Conservation (phyloP, 2,113 vertebrate genomes). For the Mirounga angustirostris region DNA sequence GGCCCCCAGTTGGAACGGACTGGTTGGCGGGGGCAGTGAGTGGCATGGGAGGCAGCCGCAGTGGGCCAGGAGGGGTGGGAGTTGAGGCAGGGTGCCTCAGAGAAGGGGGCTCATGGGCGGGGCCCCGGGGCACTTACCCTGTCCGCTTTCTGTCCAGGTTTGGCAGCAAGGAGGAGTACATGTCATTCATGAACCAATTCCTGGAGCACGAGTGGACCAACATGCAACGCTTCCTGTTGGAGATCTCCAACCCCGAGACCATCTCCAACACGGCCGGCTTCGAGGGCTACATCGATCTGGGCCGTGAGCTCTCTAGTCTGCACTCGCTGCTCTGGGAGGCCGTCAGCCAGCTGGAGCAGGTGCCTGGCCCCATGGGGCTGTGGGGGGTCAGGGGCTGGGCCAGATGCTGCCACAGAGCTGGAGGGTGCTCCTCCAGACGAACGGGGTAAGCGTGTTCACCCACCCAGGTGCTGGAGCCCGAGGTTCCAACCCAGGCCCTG, state of each 20-base stretch:
- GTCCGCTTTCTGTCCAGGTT: constrained; percentile 88
- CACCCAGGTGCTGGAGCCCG: fast-evolving
- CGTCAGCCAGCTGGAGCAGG: constrained; percentile 96
- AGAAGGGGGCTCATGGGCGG: neutral
- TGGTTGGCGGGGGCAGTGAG: no score
- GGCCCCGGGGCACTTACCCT: neutral
- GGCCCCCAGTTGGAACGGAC: neutral
- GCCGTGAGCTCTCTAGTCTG: constrained; percentile 96
- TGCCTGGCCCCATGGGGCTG: constrained; percentile 60
- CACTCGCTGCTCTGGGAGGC: constrained; percentile 97
- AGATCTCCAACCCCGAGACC: constrained; percentile 98
- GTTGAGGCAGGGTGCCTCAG: neutral
- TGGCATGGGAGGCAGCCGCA: neutral
- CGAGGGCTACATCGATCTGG: constrained; percentile 98
- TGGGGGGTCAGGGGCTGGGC: neutral
- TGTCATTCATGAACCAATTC: constrained; percentile 99
- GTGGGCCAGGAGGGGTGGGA: fast-evolving
- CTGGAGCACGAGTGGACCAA: constrained; percentile 98
- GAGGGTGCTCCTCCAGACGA: no score
- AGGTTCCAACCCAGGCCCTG: neutral
- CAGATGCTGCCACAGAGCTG: neutral
- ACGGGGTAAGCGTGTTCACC: neutral
- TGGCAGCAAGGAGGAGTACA: constrained; percentile 98
- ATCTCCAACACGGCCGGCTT: constrained; percentile 98
- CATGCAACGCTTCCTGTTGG: constrained; percentile 97